Evolutionary conservation across 2,113 vertebrate genomes (phyloP).

Genomic region (Tauraco erythrolophus): DNA sequence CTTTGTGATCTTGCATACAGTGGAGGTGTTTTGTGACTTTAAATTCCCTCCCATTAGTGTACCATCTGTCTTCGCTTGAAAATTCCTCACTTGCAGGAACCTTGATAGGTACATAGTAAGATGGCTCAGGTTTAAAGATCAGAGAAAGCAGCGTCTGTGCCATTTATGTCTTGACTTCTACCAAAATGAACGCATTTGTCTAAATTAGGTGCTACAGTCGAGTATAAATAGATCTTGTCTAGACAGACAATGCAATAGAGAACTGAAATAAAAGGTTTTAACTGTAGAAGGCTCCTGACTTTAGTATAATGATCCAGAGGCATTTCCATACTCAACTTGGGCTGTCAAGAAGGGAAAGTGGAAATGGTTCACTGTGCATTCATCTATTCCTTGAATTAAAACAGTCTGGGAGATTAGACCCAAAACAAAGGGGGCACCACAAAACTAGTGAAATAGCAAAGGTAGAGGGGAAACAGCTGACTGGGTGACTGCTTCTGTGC

Average conservation of each 20-base stretch:
- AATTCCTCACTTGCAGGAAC: background rate
- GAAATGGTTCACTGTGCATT: background rate
- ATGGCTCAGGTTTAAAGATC: background rate
- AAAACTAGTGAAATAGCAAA: background rate
- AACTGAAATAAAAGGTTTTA: slow-evolving; percentile 15
- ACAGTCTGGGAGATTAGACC: background rate
- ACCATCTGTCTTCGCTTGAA: background rate
- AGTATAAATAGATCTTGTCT: slow-evolving; percentile 62
- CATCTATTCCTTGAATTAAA: background rate
- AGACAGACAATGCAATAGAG: slow-evolving; percentile 53
- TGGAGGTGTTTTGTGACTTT: background rate
- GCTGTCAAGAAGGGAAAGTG: background rate
- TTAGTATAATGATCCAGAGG: background rate
- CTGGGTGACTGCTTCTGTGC: background rate
- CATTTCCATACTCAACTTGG: background rate
- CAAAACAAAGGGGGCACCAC: background rate
- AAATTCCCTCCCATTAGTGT: background rate
- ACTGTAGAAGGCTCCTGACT: background rate
- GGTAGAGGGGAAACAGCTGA: background rate
- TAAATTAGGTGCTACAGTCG: slow-evolving; percentile 15
- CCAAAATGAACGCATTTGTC: slow-evolving; percentile 46
- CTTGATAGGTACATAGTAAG: background rate
- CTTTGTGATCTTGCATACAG: background rate
- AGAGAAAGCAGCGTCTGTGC: background rate
- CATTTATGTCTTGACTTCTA: slow-evolving; percentile 14